Conservation (phyloP, 2,797 vertebrate species). For the Centroberyx gerrardi region DNA sequence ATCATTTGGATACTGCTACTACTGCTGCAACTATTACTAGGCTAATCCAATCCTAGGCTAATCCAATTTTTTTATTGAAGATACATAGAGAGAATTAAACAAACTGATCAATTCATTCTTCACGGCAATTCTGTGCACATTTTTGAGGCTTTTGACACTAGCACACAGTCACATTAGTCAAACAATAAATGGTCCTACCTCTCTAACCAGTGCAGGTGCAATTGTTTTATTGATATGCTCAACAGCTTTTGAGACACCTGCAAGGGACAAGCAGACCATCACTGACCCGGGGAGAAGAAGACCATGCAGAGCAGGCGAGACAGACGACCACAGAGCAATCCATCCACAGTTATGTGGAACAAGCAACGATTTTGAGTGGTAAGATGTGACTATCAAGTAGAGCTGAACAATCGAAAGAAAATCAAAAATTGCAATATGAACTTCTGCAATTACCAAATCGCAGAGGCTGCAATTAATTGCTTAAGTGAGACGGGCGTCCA, state of each 20-base stretch:
- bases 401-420: no score
- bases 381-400: background rate
- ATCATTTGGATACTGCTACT: conserved; percentile 2
- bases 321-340: conserved; percentile 80
- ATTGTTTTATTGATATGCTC: conserved; percentile 99
- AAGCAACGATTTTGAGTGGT: conserved; percentile 1
- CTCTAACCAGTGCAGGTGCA: conserved; percentile 97
- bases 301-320: conserved; percentile 85
- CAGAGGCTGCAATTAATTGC: no score
- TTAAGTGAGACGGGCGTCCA: no score
- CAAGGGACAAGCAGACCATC: conserved; percentile 96
- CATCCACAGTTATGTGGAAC: conserved; percentile 12
- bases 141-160: conserved; percentile 12
- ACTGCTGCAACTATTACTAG: background rate
- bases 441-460: no score
- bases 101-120: background rate
- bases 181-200: conserved; percentile 94
- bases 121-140: background rate
- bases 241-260: conserved; percentile 99
- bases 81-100: background rate
- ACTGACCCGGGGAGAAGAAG: conserved; percentile 82
- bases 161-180: conserved; percentile 73
- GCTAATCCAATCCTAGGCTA: background rate
- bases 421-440: no score
- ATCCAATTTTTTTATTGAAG: background rate